Evolutionary conservation across 2,113 vertebrate species (phyloP), one percentile per base, ranked within the genome.

Genomic region (Theropithecus gelada): DNA sequence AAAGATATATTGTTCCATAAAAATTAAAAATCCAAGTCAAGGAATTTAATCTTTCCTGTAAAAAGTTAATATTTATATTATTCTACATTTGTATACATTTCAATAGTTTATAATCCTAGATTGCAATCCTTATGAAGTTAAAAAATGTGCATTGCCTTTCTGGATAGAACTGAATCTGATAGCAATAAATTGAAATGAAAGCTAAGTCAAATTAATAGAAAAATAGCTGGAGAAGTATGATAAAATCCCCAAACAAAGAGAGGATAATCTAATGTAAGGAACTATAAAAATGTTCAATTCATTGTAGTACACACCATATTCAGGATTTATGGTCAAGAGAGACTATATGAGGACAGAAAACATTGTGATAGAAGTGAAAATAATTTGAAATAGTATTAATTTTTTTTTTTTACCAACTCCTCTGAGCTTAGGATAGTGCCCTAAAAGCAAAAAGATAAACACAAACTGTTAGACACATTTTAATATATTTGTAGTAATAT

Each of bases 351-450:
- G 1, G 40, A 30, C 48, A 70, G 87, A 93, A 75, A 52, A 61
- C 17, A 83, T 35, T 70, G 43, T 61, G 45, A 35, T 50, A 90
- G 30, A n/a, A 90, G 30, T 70, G 20, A 75, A 93, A 93, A 87
- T 20, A 93, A 89, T 83, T 93, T 59, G 64, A 80, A 95, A 94
- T 84, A 12, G 55, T 66, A 97, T 75, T 59, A 68, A 93, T 23
- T 12, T 66, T 64, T 6, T 55, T 43, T 95, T 45, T 55, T 97
- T 96, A 95, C 57, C 70, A 81, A 52, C 98, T 99, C 94, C 50
- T 98, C 94, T 64, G 97, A 98, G n/a, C 82, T 98, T 86, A 98
- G 90, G 48, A 98, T 86, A 82, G 70, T n/a, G 83, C 94, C 91
- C 78, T 97, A 97, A 87, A 93, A 96, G 20, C 3, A 97, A 97